Base-by-base conservation (phyloP, 1,140 invertebrate species). In the Drosophila dunni region DNA sequence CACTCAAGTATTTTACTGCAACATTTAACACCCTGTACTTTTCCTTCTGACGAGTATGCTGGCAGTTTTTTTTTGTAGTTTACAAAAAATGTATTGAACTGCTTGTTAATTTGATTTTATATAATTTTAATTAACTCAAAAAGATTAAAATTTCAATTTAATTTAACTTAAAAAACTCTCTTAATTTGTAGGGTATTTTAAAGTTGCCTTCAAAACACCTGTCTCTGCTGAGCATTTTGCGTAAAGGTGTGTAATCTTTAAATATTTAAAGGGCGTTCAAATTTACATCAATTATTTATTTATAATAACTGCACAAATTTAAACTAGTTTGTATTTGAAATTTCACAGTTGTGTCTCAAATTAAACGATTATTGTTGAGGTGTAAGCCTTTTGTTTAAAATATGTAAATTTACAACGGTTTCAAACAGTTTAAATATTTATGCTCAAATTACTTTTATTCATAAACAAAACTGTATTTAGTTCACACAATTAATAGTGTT, bases 1-100 rank as follows among this genome's bases (percentile, higher is more conserved):
- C 69, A 83, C 66, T 80, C 57, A 63, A 51, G 64, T 61, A 56
- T 63, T 78, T 56, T 44, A 13, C 57, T 45, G 38, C 51, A 29
- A 24, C 17, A 20, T 48, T 51, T 46, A 13, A 44, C 40, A 38
- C 29, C 17, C 45, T 38, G 42, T 10, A 20, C 9, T 42, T 9
- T 0, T 29, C 24, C 0, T 29, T 29, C 24, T 0, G 2, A 6
- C 4, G 24, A 5, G 24, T 29, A 29, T 29, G 24, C 24, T 29
- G 17, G 36, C 11, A 45, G 1, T 45, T 9, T 7, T 38, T 7
- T 5, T 29, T 29, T 5, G 24, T 29, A 20, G 17, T 20, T 20
- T 20, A 20, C 17, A 20, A 2, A 20, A 20, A 2, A 20, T 20
- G 1, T 20, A 20, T 20, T 20, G 1, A 2, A 20, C 17, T 1